Conservation (phyloP, 1,140 invertebrate species). For the Neodiprion pinetum region DNA sequence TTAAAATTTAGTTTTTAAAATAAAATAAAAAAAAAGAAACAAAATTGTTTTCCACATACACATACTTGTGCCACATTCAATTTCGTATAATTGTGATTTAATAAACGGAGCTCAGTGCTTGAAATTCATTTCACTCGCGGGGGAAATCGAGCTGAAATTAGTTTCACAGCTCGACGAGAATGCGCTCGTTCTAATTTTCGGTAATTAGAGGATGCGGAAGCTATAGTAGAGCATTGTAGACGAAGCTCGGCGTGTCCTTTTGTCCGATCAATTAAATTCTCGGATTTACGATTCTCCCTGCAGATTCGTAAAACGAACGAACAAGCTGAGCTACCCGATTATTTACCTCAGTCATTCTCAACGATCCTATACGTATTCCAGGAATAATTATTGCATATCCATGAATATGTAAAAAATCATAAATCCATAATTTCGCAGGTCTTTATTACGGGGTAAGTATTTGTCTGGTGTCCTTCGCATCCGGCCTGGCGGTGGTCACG, state of each 20-base stretch:
- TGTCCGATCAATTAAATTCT: background rate
- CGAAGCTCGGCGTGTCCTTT: background rate
- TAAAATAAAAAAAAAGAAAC: background rate
- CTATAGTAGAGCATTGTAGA: background rate
- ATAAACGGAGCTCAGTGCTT: background rate
- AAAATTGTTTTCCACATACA: background rate
- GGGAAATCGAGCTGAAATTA: background rate
- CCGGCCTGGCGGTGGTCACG: constrained; percentile 83
- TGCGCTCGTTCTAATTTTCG: background rate
- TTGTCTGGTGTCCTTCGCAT: constrained; percentile 88
- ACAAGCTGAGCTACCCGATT: too few species aligned
- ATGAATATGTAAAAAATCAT: background rate
- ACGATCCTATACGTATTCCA: too few species aligned
- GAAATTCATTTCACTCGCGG: background rate
- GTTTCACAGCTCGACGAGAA: background rate
- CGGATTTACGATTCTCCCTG: background rate
- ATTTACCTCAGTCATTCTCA: too few species aligned
- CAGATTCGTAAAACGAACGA: background rate
- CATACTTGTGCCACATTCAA: background rate
- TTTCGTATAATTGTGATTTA: background rate
- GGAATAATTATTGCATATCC: too few species aligned
- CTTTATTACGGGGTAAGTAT: constrained; percentile 93
- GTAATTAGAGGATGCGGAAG: constrained; percentile 1
- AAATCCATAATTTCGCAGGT: constrained; percentile 64
- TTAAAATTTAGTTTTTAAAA: background rate